Evolutionary conservation across 1,140 invertebrate genomes (phyloP).

Genomic region (Pogonomyrmex barbatus): DNA sequence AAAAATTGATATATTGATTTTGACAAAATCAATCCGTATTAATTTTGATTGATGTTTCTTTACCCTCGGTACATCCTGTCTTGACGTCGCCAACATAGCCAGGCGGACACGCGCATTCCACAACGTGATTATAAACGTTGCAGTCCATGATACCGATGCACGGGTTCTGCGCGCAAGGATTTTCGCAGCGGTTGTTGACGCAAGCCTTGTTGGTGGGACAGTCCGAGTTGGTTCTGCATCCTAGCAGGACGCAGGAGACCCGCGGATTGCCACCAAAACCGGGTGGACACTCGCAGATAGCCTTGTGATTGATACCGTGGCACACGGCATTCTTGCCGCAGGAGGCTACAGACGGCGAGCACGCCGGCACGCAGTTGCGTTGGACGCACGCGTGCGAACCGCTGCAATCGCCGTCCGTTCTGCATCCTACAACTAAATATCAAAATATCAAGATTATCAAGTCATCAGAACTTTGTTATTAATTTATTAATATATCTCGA

Average conservation of each 20-base stretch:
- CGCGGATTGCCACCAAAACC: conserved; percentile 94
- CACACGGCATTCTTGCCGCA: conserved; percentile 92
- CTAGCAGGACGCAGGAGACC: conserved; percentile 90
- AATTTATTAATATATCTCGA: neutral
- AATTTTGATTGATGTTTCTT: neutral
- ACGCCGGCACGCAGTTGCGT: conserved; percentile 92
- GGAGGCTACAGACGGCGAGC: conserved; percentile 88
- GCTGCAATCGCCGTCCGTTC: conserved; percentile 91
- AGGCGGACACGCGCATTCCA: conserved; percentile 92
- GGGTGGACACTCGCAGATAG: conserved; percentile 92
- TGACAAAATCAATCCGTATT: neutral
- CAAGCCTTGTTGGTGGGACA: conserved; percentile 92
- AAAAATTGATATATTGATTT: neutral
- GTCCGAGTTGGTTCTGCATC: conserved; percentile 91
- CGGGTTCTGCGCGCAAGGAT: conserved; percentile 90
- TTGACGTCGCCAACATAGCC: conserved; percentile 90
- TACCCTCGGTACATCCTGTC: conserved; percentile 89
- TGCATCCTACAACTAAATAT: conserved; percentile 88
- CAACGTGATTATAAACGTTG: conserved; percentile 91
- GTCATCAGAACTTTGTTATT: too few relatives aligned
- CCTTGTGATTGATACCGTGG: conserved; percentile 91
- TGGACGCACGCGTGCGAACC: conserved; percentile 92
- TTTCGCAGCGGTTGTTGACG: conserved; percentile 92
- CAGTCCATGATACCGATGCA: conserved; percentile 91
- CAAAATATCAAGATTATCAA: conserved; percentile 18